Percentiles rank a stretch among this genome's conserved stretches.
These are phyloP conservation scores for Serranus cabrilla DNA, from an alignment of 2,797 vertebrate species.

Conservation along the genomic window DNA sequence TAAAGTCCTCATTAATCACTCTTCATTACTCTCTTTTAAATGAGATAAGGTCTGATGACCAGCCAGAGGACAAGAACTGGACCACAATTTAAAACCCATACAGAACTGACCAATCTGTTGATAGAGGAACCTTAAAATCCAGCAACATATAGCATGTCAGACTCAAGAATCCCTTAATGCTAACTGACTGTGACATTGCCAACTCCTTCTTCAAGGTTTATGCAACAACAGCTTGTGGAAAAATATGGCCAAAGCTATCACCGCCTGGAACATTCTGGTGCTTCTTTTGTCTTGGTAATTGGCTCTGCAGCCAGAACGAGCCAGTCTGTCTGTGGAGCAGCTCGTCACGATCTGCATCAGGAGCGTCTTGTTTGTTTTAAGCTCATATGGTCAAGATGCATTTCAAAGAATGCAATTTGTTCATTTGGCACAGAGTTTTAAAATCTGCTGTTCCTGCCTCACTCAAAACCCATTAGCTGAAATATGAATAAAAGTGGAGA, in stretches of 20 bases:
- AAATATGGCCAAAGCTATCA: conserved; percentile 40
- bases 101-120: conserved; percentile 3
- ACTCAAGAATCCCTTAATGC: conserved; percentile 11
- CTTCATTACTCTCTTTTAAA: conserved; percentile 40
- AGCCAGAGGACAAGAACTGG: conserved; percentile 26
- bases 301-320: conserved; percentile 15
- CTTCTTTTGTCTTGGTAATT: conserved; percentile 51
- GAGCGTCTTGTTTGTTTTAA: conserved; percentile 24
- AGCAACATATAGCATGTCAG: background rate
- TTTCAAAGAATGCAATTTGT: conserved; percentile 30
- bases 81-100: conserved; percentile 17
- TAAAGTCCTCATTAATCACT: conserved; percentile 57
- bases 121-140: background rate
- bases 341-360: conserved; percentile 31
- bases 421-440: conserved; percentile 21
- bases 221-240: conserved; percentile 47
- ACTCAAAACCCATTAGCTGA: background rate
- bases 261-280: conserved; percentile 20
- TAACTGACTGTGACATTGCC: conserved; percentile 41
- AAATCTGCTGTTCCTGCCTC: conserved; percentile 17
- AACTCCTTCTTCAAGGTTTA: conserved; percentile 40
- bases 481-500: conserved; percentile 5
- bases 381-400: conserved; percentile 35
- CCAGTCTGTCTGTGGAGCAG: conserved; percentile 30
- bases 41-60: conserved; percentile 30